phyloP scores from a whole-genome alignment of 64 coral and sea anemone species.

The Trachythela sp. region DNA sequence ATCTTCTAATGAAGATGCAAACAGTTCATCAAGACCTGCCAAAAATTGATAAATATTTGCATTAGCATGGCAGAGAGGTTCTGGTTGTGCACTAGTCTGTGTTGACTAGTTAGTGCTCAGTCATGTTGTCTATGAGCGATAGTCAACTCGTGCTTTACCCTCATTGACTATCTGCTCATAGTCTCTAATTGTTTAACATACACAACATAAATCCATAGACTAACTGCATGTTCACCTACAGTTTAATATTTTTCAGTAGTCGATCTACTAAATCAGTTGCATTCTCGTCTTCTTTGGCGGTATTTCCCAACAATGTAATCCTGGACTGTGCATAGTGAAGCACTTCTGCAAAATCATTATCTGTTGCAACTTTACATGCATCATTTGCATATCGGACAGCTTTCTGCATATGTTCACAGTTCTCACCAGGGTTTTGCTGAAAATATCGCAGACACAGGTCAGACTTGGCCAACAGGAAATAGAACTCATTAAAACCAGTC shows the following conservation, averaged over 20 bases:
- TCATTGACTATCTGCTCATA: too few species aligned
- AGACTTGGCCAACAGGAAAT: neutral
- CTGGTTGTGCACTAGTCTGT: too few species aligned
- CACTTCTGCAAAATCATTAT: neutral
- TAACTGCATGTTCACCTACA: neutral
- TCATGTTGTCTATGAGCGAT: too few species aligned
- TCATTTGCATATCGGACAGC: neutral
- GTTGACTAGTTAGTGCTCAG: too few species aligned
- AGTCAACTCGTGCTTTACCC: too few species aligned
- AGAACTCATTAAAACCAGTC: neutral
- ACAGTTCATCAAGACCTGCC: conserved; percentile 5
- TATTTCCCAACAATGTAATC: neutral
- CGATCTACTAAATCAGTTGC: neutral
- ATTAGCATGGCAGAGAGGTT: too few species aligned
- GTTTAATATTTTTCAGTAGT: neutral
- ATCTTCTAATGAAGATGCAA: neutral
- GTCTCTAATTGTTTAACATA: too few species aligned
- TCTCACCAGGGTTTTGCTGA: neutral
- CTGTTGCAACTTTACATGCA: neutral
- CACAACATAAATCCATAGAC: too few species aligned
- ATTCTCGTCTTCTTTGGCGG: neutral
- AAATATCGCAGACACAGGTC: neutral
- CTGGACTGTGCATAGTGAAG: neutral
- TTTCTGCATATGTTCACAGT: neutral
- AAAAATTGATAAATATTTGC: neutral